Conservation (phyloP, 2,888 invertebrate species). For the Dorcus hopei region DNA sequence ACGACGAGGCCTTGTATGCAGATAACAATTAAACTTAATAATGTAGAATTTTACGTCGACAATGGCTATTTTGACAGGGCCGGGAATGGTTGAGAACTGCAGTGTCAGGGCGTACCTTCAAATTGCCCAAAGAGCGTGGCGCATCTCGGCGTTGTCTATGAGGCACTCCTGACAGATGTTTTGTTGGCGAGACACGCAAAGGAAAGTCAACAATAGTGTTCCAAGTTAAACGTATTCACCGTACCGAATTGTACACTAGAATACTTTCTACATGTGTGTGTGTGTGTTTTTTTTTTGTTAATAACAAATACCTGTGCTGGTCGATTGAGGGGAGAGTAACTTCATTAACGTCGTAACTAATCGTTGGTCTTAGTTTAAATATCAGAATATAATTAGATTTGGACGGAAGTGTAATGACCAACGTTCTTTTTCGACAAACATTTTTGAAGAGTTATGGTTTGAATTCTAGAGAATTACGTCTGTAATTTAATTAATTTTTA, state of each 20-base stretch:
- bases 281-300: neutral
- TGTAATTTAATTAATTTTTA: no score
- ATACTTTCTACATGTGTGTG: constrained; percentile 1
- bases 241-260: constrained; percentile 6
- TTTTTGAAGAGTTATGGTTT: no score
- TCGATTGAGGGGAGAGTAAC: no score
- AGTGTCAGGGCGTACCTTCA: constrained; percentile 7
- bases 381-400: no score
- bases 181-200: constrained; percentile 6
- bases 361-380: no score
- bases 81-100: constrained; percentile 9
- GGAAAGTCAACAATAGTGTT: constrained; percentile 7
- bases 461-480: no score
- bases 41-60: constrained; percentile 9
- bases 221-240: constrained; percentile 8
- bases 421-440: no score
- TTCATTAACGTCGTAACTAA: no score
- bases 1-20: neutral
- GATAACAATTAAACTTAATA: constrained; percentile 10
- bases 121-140: constrained; percentile 5
- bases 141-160: neutral
- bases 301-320: no score
- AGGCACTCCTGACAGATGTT: constrained; percentile 2
- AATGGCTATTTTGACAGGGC: constrained; percentile 12
- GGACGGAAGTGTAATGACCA: no score